Conservation (phyloP, 2,888 invertebrate species). For the Nymphalis c-album region DNA sequence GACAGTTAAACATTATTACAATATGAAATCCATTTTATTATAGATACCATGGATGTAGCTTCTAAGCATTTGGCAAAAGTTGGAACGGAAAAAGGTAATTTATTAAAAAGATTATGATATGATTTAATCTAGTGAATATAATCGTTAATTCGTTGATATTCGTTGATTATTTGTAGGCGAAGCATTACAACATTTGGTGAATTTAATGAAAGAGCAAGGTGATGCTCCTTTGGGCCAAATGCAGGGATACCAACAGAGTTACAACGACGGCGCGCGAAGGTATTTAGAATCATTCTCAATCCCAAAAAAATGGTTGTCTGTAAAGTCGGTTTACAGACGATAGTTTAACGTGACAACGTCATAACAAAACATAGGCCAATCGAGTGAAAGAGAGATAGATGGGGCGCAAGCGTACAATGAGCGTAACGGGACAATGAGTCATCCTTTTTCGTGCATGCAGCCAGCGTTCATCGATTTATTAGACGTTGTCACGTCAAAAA, state of each 20-base stretch:
- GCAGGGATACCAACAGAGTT: slow-evolving; percentile 61
- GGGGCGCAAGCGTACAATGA: no score
- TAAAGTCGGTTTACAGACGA: no score
- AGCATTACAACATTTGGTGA: slow-evolving; percentile 55
- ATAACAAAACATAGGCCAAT: no score
- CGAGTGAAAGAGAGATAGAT: no score
- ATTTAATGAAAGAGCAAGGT: slow-evolving; percentile 58
- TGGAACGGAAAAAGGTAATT: slow-evolving; percentile 57
- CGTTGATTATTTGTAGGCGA: slow-evolving; percentile 50
- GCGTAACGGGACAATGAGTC: no score
- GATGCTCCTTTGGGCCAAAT: slow-evolving; percentile 50
- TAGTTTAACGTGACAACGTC: no score
- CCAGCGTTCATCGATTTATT: no score
- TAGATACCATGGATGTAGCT: slow-evolving; percentile 56
- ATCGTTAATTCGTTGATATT: neutral
- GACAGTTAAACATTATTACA: no score
- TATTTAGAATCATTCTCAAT: slow-evolving; percentile 28
- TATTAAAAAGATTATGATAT: slow-evolving; percentile 1
- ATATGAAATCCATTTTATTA: slow-evolving; percentile 12
- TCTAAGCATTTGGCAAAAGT: slow-evolving; percentile 58
- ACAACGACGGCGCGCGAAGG: slow-evolving; percentile 58
- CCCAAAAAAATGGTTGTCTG: no score
- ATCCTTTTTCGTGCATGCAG: no score
- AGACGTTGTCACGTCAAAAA: no score
- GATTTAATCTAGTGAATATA: neutral